Conservation (phyloP, 2,888 invertebrate species). For the Drosophila prolongata region DNA sequence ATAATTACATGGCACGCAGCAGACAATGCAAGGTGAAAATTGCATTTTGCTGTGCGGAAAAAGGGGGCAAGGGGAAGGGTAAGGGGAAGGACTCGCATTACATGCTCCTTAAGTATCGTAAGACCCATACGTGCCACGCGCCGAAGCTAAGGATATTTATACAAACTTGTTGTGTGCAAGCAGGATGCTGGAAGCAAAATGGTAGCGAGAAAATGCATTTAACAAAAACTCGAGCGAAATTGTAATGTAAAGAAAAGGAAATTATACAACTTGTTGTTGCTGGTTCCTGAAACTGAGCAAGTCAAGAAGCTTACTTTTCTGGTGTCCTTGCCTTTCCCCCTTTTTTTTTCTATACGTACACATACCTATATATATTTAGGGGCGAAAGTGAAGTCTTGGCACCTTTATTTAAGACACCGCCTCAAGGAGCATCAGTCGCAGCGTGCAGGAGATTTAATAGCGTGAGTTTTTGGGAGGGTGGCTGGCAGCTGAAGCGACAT, state of each 20-base stretch:
- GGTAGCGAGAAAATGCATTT: constrained; percentile 50
- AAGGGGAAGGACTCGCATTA: constrained; percentile 52
- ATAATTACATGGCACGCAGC: constrained; percentile 63
- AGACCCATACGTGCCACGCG: constrained; percentile 56
- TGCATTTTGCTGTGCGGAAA: constrained; percentile 43
- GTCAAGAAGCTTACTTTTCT: constrained; percentile 46
- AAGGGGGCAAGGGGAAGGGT: not conserved
- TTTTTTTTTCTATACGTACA: not conserved
- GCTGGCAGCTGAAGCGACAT: constrained; percentile 32
- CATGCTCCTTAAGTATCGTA: constrained; percentile 62
- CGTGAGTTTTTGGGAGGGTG: constrained; percentile 16
- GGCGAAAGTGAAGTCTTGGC: constrained; percentile 56
- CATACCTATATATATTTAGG: constrained; percentile 7
- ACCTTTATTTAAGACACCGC: constrained; percentile 67
- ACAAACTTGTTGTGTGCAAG: constrained; percentile 44
- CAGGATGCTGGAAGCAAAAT: constrained; percentile 19
- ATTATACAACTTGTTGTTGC: constrained; percentile 53
- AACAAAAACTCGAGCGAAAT: constrained; percentile 53
- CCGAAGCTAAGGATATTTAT: constrained; percentile 56
- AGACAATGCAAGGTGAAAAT: constrained; percentile 68
- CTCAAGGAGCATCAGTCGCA: constrained; percentile 33
- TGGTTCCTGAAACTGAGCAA: constrained; percentile 48
- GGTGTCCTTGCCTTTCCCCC: constrained; percentile 4
- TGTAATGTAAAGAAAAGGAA: constrained; percentile 51
- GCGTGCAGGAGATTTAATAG: constrained; percentile 38